Percentiles rank a stretch among this genome's conserved stretches.
These are phyloP conservation scores for Synergus gifuensis DNA, from an alignment of 2,888 invertebrate species.

Conservation along the genomic window DNA sequence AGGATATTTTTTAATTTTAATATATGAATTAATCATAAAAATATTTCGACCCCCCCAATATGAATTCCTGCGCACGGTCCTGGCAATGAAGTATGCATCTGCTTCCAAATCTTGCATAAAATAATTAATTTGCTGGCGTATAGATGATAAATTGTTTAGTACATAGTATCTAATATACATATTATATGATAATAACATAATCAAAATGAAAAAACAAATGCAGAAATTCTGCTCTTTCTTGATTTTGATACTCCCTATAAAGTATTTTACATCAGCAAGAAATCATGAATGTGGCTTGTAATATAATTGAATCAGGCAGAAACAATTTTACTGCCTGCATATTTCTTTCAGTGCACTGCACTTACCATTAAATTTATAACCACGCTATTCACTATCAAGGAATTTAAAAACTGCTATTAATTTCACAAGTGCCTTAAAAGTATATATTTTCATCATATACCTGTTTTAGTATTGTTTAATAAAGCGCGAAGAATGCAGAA, in stretches of 20 bases:
- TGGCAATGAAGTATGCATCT: conserved; percentile 1
- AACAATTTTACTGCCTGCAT: neutral
- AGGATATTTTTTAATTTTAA: no score
- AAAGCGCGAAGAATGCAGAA: neutral
- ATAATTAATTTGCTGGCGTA: neutral
- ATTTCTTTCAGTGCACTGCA: neutral
- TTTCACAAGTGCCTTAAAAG: neutral
- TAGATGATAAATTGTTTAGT: neutral
- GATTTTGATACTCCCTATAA: neutral
- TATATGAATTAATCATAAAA: no score
- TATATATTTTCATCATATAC: neutral
- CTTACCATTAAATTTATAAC: neutral
- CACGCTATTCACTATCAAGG: neutral
- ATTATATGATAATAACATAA: neutral
- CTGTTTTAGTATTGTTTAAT: neutral
- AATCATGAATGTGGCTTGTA: neutral
- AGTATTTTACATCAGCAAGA: neutral
- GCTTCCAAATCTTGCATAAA: neutral
- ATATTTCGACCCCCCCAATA: no score
- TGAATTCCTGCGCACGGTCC: no score
- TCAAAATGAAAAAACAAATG: neutral
- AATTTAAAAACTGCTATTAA: neutral
- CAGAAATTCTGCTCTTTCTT: neutral
- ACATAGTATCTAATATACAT: no score
- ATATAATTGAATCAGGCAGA: neutral